Evolutionary conservation across 2,113 vertebrate genomes (phyloP), one percentile per base, ranked within the genome.

Genomic region (Sarotherodon lohbergeri): DNA sequence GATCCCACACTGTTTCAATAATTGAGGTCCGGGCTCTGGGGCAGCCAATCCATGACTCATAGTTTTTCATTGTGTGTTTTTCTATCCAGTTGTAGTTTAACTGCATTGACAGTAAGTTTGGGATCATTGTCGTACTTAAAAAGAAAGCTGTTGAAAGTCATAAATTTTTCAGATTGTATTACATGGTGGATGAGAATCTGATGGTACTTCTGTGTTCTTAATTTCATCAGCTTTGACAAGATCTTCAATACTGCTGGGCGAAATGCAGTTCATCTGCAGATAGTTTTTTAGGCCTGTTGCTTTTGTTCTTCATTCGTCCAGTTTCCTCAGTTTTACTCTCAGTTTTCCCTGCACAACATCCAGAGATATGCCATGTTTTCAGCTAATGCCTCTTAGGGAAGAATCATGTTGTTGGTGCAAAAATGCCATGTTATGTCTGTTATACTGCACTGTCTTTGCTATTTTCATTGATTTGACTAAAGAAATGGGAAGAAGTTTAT

Each of bases 251-350:
- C 41, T 46, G 9, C 41, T 16, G 22, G 68, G n/a, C 1, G 0
- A 46, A 73, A 73, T 46, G 68, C 22, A 73, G 19, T 66, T 66
- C 61, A 39, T 66, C 19, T 66, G 34, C 61, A 68, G 19, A 39
- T 39, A 39, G 1, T 3, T 66, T 12, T 66, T 39, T 68, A 13
- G 34, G 19, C 63, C 19, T 13, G 19, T 39, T 39, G 13, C 34
- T 68, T 68, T 5, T 8, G 34, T 68, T 39, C 3, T 68, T 19
- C 19, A 39, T 68, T 68, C 0, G 0, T 22, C 63, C 34, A 39
- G 34, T 68, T 39, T 68, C 61, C 0, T 68, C 11, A 68, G 0
- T 39, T 66, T 39, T 66, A 11, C 34, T 0, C 34, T 13, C 3
- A 39, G 63, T 22, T 68, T 22, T 68, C 34, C 61, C 63, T 22